Conservation (phyloP, 2,888 invertebrate species). For the Drosophila maculinotata region DNA sequence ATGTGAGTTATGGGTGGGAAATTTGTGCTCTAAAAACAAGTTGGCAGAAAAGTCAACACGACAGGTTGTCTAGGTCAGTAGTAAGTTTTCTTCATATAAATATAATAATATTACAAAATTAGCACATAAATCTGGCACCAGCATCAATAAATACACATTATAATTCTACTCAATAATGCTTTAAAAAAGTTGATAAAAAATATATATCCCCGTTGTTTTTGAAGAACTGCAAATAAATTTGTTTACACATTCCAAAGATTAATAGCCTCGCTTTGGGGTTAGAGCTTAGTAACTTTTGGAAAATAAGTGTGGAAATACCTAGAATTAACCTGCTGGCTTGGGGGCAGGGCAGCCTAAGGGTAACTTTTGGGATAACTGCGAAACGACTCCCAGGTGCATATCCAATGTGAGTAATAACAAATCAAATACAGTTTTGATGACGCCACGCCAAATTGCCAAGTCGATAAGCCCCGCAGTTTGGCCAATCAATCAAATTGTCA, state of each 20-base stretch:
- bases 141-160: too few species aligned
- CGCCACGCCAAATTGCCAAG: slow-evolving; percentile 14
- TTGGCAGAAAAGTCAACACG: not conserved
- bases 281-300: slow-evolving; percentile 15
- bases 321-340: slow-evolving; percentile 35
- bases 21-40: not conserved
- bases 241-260: slow-evolving; percentile 27
- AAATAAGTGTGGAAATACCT: slow-evolving; percentile 51
- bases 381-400: slow-evolving; percentile 32
- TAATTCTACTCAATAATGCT: too few species aligned
- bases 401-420: slow-evolving; percentile 39
- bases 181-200: not conserved
- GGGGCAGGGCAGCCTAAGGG: not conserved
- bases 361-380: slow-evolving; percentile 7
- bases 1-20: slow-evolving; percentile 14
- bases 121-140: too few species aligned
- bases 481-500: slow-evolving; percentile 47
- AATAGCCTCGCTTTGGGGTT: slow-evolving; percentile 23
- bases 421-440: slow-evolving; percentile 25
- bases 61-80: slow-evolving; percentile 11
- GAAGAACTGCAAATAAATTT: slow-evolving; percentile 2
- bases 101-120: too few species aligned
- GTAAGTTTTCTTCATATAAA: too few species aligned
- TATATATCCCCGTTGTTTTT: not conserved
- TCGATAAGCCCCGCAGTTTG: slow-evolving; percentile 1